Percentiles rank a stretch among this genome's conserved stretches.
phyloP scores from a whole-genome alignment of 1,140 invertebrate species.

The Drosophila sturtevanti region DNA sequence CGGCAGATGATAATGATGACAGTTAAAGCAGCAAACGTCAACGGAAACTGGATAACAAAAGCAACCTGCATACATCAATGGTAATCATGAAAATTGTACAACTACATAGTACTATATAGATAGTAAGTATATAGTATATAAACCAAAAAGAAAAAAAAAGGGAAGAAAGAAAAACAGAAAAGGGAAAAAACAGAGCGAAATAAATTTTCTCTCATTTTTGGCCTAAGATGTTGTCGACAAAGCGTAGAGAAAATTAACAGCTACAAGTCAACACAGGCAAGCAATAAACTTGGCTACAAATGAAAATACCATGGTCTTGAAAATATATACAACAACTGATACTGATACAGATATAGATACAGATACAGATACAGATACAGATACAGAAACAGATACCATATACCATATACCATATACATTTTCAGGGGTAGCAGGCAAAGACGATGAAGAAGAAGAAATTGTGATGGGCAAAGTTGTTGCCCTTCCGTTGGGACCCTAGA shows the following conservation, averaged over 20 bases:
- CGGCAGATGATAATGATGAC: constrained; percentile 59
- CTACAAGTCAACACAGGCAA: constrained; percentile 25
- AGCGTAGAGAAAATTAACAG: constrained; percentile 60
- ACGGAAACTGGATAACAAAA: constrained; percentile 23
- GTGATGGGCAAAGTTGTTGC: constrained; percentile 23
- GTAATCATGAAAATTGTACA: constrained; percentile 72
- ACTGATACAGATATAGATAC: constrained; percentile 35
- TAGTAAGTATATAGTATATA: not conserved
- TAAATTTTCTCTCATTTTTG: constrained; percentile 26
- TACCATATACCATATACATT: not conserved
- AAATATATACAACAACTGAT: constrained; percentile 45
- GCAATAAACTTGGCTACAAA: constrained; percentile 62
- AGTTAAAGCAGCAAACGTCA: constrained; percentile 49
- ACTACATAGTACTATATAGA: constrained; percentile 39
- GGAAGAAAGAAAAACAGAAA: constrained; percentile 25
- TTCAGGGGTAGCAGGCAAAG: constrained; percentile 26
- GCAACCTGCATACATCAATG: constrained; percentile 43
- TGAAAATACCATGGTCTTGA: constrained; percentile 44
- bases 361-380: constrained; percentile 27
- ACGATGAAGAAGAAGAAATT: constrained; percentile 45
- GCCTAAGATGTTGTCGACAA: constrained; percentile 54
- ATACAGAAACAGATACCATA: not conserved
- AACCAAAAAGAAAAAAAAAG: constrained; percentile 10
- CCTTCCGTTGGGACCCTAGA: constrained; percentile 46
- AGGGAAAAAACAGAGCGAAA: constrained; percentile 15